Evolutionary conservation across 2,797 vertebrate species (phyloP).

Genomic region (Darevskia mixta): DNA sequence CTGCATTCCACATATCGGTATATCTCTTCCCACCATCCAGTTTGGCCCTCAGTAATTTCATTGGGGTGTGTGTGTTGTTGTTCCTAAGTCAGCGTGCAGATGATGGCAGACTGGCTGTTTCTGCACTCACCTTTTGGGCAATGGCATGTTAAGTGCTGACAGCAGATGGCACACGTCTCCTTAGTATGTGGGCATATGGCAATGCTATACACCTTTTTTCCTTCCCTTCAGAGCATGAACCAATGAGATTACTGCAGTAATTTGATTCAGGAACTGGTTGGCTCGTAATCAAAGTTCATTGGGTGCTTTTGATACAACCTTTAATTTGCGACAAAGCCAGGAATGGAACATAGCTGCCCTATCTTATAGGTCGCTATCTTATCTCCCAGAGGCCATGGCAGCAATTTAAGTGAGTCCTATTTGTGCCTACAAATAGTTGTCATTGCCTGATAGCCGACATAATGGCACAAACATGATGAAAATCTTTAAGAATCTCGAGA

Average conservation of each 20-base stretch:
- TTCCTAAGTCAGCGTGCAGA: not conserved
- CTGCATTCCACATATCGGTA: not conserved
- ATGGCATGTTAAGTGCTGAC: not conserved
- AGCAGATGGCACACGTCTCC: not conserved
- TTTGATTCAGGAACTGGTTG: constrained; percentile 1
- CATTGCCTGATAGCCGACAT: constrained; percentile 58
- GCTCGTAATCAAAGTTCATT: constrained; percentile 5
- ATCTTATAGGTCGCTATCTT: not conserved
- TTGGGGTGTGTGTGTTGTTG: too few species aligned
- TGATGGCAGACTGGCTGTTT: not conserved
- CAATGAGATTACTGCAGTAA: not conserved
- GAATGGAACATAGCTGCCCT: not conserved
- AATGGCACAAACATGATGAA: constrained; percentile 70
- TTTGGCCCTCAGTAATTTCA: not conserved
- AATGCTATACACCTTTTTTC: not conserved
- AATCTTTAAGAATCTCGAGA: constrained; percentile 64
- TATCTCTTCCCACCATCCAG: not conserved
- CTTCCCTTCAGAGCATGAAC: not conserved
- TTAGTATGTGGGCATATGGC: not conserved
- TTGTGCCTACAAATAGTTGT: constrained; percentile 51
- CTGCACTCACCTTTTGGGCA: not conserved
- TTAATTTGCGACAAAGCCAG: constrained; percentile 3
- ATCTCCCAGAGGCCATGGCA: not conserved
- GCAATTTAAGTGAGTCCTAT: constrained; percentile 23
- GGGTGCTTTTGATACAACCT: not conserved